Evolutionary conservation across 1,140 invertebrate species (phyloP), one percentile per base, ranked within the genome.

Genomic region (Patella vulgata): DNA sequence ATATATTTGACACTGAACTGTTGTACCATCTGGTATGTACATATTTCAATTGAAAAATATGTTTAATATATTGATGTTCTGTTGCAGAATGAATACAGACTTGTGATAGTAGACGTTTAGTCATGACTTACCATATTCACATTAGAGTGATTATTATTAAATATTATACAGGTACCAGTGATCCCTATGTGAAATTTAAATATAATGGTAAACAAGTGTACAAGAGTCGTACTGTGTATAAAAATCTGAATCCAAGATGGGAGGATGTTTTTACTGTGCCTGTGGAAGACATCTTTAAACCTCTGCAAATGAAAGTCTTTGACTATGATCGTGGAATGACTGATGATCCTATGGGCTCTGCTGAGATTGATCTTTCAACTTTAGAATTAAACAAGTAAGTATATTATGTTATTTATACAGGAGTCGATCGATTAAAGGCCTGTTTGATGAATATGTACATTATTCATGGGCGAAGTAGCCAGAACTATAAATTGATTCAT

Each of bases 281-380:
- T 4, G 71, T 79, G 19, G 79, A 84, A 51, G 77, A 80, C 74
- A 68, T 74, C 4, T 72, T 70, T 31, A 89, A 91, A 77, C 90
- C 92, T 8, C 87, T 98, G 39, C 88, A 91, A 59, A 88, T 98
- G 57, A 96, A 96, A 89, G 95, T 98, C 19, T 99, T 94, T 82
- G 97, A 99, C 87, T 97, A 97, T 82, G 97, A 99, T 80, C 96
- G 96, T 91, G 96, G 95, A 30, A 88, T 97, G 48, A 80, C 94
- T 85, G 97, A 99, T 84, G 97, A 99, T 86, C 97, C 97, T 78
- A 98, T 99, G 94, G 97, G 97, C 14, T 89, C 91, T 51, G 92
- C 93, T 3, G 88, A 88, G 48, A 83, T 99, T 61, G 93, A 97
- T 81, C 86, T 98, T 30, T 92, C 91, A 6, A 88, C 89, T 62